A percentile compares a stretch with the other conserved stretches of the same genome.
These are phyloP conservation scores for Agrotis puta DNA, from an alignment of 2,888 invertebrate species.

Conservation along the genomic window DNA sequence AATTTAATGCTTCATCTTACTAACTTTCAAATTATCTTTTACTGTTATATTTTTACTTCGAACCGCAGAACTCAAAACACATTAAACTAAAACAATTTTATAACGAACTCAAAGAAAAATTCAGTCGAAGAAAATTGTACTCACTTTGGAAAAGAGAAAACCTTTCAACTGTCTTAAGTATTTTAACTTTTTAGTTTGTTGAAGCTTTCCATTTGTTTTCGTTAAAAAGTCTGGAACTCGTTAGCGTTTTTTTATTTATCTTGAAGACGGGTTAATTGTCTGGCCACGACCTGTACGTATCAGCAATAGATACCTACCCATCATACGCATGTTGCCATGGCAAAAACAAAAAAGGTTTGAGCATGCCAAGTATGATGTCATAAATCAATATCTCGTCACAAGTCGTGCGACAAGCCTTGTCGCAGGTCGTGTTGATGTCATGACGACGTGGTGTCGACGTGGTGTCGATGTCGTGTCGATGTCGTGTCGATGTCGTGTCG, in stretches of 20 bases:
- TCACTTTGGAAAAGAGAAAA: slow-evolving; percentile 2
- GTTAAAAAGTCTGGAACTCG: slow-evolving; percentile 33
- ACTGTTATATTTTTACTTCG: background rate
- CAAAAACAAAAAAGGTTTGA: too few species aligned
- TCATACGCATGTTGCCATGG: too few species aligned
- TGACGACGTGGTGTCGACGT: too few species aligned
- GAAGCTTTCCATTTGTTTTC: slow-evolving; percentile 29
- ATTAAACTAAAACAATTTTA: slow-evolving; percentile 37
- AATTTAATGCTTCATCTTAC: background rate
- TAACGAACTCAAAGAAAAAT: slow-evolving; percentile 40
- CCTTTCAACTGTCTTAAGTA: slow-evolving; percentile 33
- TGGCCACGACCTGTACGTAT: too few species aligned
- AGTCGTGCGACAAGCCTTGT: too few species aligned
- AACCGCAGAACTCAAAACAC: slow-evolving; percentile 10
- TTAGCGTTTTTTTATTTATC: slow-evolving; percentile 22
- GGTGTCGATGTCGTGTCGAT: too few species aligned
- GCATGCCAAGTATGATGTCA: too few species aligned
- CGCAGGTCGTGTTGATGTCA: too few species aligned
- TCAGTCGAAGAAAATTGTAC: slow-evolving; percentile 19
- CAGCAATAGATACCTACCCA: too few species aligned
- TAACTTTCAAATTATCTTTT: slow-evolving; percentile 3
- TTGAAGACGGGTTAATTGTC: background rate
- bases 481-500: too few species aligned
- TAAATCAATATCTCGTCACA: too few species aligned
- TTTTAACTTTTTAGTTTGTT: slow-evolving; percentile 40